phyloP scores from a whole-genome alignment of 2,888 invertebrate genomes.

The Nomada goodeniana region DNA sequence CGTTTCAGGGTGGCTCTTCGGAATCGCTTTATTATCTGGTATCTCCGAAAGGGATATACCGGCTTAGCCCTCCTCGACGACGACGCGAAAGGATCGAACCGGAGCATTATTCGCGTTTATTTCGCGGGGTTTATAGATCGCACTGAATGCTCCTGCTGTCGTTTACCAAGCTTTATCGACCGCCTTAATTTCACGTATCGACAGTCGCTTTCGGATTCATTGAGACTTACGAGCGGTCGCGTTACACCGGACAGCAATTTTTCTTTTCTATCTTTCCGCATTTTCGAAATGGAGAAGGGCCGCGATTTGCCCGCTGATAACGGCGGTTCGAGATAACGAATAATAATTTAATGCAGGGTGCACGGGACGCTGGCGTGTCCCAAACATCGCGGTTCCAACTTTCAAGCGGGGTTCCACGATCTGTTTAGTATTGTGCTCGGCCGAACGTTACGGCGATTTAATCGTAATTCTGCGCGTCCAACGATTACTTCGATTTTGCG shows the following conservation, averaged over 20 bases:
- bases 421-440: neutral
- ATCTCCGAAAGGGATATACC: slow-evolving; percentile 17
- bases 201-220: slow-evolving; percentile 35
- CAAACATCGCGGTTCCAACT: slow-evolving; percentile 1
- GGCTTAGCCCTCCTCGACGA: neutral
- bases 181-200: slow-evolving; percentile 33
- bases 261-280: neutral
- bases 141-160: neutral
- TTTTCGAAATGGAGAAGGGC: neutral
- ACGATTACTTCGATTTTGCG: slow-evolving; percentile 1
- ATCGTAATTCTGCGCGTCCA: slow-evolving; percentile 5
- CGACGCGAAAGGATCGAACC: slow-evolving; percentile 12
- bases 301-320: neutral
- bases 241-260: neutral
- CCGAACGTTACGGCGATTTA: slow-evolving; percentile 1
- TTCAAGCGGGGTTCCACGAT: neutral
- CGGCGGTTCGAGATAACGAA: slow-evolving; percentile 11
- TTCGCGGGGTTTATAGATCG: slow-evolving; percentile 23
- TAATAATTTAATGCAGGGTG: slow-evolving; percentile 38
- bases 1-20: neutral
- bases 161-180: slow-evolving; percentile 10
- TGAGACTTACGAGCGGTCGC: slow-evolving; percentile 21
- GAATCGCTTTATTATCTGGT: slow-evolving; percentile 20
- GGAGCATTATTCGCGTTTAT: slow-evolving; percentile 23
- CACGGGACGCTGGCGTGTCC: neutral